Evolutionary conservation across 2,797 vertebrate species (phyloP).

Genomic region (Bradypus variegatus): DNA sequence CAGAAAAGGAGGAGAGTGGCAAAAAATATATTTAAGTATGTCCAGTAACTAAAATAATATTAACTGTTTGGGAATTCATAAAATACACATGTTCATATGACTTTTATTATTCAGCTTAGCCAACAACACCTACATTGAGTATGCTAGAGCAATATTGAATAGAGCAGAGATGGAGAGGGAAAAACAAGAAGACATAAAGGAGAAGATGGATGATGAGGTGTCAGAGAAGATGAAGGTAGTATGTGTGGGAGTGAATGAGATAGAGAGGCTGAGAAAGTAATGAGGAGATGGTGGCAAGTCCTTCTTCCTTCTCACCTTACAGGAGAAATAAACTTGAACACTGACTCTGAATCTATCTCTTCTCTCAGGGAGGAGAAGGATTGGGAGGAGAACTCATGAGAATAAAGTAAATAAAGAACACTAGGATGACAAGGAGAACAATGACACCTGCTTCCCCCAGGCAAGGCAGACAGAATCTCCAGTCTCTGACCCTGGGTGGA

Average conservation of each 20-base stretch:
- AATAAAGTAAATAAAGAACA: not conserved
- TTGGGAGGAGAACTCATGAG: not conserved
- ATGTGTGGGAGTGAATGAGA: not conserved
- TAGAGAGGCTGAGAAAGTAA: not conserved
- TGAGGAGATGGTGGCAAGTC: rapidly evolving
- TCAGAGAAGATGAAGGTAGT: not conserved
- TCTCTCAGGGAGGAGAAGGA: not conserved
- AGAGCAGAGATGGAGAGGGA: not conserved
- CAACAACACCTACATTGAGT: not conserved
- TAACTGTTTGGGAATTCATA: not conserved
- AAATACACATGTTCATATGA: not conserved
- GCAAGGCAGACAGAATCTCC: not conserved
- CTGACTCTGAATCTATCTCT: not conserved
- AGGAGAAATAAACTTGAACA: not conserved
- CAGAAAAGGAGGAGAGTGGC: not conserved
- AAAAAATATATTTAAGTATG: not conserved
- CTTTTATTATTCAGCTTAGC: not conserved
- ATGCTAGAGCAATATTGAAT: not conserved
- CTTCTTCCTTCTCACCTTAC: not conserved
- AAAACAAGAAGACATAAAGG: not conserved
- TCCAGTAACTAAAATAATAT: not conserved
- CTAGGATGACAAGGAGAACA: not conserved
- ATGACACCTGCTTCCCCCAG: not conserved
- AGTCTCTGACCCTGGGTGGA: not conserved
- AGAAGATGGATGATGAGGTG: not conserved